A percentile compares a stretch with the other conserved stretches of the same genome.
Evolutionary conservation across 2,113 vertebrate genomes (phyloP).

Genomic region (Cervus canadensis): DNA sequence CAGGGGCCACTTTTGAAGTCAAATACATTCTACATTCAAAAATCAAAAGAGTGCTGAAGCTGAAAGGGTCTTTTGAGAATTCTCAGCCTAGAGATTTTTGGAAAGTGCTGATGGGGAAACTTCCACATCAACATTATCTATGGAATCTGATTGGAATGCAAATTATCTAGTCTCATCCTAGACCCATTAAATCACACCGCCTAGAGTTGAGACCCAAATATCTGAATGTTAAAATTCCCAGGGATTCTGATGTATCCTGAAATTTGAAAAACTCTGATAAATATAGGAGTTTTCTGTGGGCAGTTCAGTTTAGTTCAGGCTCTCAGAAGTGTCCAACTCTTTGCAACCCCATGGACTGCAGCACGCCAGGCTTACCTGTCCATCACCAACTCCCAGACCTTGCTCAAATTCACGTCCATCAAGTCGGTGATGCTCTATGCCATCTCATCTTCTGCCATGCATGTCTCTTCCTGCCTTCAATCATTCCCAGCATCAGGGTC

Average conservation of each 20-base stretch:
- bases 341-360: too few species aligned
- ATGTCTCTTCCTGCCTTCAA: too few species aligned
- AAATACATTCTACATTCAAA: conserved; percentile 10
- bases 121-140: not conserved
- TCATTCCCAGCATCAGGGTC: too few species aligned
- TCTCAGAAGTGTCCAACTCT: not conserved
- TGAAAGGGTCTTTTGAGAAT: not conserved
- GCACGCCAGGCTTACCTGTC: too few species aligned
- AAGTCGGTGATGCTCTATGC: too few species aligned
- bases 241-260: not conserved
- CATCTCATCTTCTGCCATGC: too few species aligned
- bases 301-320: not conserved
- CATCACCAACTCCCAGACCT: too few species aligned
- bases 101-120: not conserved
- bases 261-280: conserved; percentile 1
- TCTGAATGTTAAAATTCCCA: not conserved
- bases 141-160: not conserved
- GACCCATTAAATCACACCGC: not conserved
- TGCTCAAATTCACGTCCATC: too few species aligned
- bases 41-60: not conserved
- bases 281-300: not conserved
- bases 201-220: not conserved
- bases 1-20: not conserved
- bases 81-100: not conserved
- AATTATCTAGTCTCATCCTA: not conserved